Conservation (phyloP, 1,140 invertebrate species). For the Apis laboriosa region DNA sequence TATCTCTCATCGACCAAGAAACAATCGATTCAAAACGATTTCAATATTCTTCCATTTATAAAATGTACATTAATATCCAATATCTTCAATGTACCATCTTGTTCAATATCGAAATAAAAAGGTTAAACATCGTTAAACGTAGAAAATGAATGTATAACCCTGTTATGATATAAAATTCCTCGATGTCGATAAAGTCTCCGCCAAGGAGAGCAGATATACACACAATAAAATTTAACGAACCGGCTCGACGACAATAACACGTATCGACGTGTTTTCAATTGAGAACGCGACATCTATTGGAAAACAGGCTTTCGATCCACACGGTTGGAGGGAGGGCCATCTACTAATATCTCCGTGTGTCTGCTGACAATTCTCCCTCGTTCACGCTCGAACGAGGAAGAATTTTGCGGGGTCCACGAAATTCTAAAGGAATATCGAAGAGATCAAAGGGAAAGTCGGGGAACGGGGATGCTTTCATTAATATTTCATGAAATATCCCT, state of each 20-base stretch:
- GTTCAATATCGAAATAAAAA: neutral
- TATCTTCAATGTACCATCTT: neutral
- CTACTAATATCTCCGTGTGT: neutral
- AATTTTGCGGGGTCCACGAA: neutral
- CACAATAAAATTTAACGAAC: constrained; percentile 6
- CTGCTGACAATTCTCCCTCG: neutral
- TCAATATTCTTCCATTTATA: neutral
- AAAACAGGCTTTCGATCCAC: neutral
- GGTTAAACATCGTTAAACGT: neutral
- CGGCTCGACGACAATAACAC: neutral
- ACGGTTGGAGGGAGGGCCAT: neutral
- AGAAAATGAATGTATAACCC: neutral
- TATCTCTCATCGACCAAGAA: neutral
- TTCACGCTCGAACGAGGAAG: neutral
- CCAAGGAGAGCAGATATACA: neutral
- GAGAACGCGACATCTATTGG: neutral
- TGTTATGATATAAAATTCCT: neutral
- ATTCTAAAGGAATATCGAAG: neutral
- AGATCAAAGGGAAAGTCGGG: neutral
- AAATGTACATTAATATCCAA: neutral
- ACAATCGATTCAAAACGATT: neutral
- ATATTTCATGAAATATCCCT: constrained; percentile 17
- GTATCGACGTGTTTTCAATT: neutral
- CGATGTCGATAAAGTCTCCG: neutral
- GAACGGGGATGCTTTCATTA: neutral